A percentile compares a stretch with the other conserved stretches of the same genome.
These are phyloP conservation scores for Drosophila trapezifrons DNA, from an alignment of 1,140 invertebrate species.

Conservation along the genomic window DNA sequence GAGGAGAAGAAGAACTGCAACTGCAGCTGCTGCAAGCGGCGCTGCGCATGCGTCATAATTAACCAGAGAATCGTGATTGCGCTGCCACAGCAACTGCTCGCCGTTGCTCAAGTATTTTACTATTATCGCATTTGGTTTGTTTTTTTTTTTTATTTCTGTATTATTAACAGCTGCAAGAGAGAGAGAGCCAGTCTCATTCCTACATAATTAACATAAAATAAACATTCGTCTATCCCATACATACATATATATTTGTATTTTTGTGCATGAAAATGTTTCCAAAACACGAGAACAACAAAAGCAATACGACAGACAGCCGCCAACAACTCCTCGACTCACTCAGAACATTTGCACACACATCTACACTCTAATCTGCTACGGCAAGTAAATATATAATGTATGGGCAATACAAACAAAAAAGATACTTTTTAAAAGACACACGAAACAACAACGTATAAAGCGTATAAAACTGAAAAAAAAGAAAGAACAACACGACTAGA, in stretches of 20 bases:
- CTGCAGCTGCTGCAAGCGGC: background rate
- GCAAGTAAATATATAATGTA: conserved; percentile 27
- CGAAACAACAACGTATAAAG: conserved; percentile 36
- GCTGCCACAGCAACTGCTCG: conserved; percentile 7
- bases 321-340: conserved; percentile 1
- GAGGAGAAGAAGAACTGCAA: conserved; percentile 13
- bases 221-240: conserved; percentile 46
- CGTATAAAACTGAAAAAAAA: conserved; percentile 54
- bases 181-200: conserved; percentile 42
- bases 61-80: conserved; percentile 25
- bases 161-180: conserved; percentile 36
- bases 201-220: conserved; percentile 53
- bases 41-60: conserved; percentile 18
- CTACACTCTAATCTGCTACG: conserved; percentile 3
- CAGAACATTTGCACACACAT: conserved; percentile 18
- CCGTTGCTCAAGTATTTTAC: conserved; percentile 41
- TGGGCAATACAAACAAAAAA: conserved; percentile 12
- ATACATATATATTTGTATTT: conserved; percentile 17
- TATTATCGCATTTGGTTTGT: conserved; percentile 27
- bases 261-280: conserved; percentile 15
- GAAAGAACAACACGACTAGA: conserved; percentile 30
- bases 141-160: conserved; percentile 46
- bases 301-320: conserved; percentile 28
- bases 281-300: conserved; percentile 7
- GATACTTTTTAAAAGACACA: conserved; percentile 54